Percentiles rank a stretch among this genome's conserved stretches.
Conservation (phyloP, 2,113 vertebrate species). For the Hypocryptadius cinnamomeus region DNA sequence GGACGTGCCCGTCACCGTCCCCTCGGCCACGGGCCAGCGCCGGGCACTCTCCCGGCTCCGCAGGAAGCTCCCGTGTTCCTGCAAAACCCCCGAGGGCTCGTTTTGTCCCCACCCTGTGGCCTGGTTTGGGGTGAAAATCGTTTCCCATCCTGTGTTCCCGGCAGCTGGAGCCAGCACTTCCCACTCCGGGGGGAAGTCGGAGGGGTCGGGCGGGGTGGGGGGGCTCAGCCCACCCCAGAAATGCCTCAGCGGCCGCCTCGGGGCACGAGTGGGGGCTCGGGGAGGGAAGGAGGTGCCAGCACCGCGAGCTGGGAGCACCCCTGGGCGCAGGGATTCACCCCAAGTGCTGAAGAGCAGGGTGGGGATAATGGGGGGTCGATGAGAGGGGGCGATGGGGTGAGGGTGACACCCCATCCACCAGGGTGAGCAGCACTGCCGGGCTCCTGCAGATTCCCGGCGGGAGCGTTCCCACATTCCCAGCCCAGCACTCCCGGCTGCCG, state of each 20-base stretch:
- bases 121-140: not conserved
- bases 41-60: not conserved
- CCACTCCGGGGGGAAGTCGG: rapidly evolving
- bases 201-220: not conserved
- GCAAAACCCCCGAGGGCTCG: not conserved
- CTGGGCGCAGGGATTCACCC: not conserved
- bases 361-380: not conserved
- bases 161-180: not conserved
- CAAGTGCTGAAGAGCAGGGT: not conserved
- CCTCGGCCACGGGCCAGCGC: not conserved
- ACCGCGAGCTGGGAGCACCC: no score
- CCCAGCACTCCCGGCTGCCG: not conserved
- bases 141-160: not conserved
- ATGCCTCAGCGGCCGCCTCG: not conserved
- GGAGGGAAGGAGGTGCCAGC: not conserved
- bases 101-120: not conserved
- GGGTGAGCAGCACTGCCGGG: not conserved
- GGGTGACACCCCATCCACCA: not conserved
- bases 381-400: not conserved
- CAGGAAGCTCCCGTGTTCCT: constrained; percentile 4
- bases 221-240: not conserved
- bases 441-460: not conserved
- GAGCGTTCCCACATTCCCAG: not conserved
- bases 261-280: not conserved
- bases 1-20: not conserved